These are phyloP conservation scores for Linyphia triangularis DNA, from an alignment of 2,888 invertebrate species.

Conservation along the genomic window DNA sequence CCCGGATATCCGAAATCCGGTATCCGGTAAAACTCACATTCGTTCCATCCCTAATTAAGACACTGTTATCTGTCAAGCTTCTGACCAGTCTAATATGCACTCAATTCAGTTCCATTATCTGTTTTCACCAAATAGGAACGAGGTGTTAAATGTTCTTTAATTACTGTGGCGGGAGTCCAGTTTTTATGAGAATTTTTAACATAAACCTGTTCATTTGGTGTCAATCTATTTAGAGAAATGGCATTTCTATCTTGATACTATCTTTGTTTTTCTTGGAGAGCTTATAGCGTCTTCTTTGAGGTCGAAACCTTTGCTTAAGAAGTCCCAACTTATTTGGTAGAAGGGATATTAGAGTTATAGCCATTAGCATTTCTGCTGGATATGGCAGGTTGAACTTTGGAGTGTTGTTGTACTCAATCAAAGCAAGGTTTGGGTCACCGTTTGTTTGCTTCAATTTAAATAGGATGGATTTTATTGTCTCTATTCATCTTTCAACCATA, in stretches of 20 bases:
- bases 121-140: neutral
- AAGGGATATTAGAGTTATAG: neutral
- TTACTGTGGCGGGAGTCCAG: neutral
- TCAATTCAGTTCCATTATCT: neutral
- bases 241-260: neutral
- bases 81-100: neutral
- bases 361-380: neutral
- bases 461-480: neutral
- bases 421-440: neutral
- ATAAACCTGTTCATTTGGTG: neutral
- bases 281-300: neutral
- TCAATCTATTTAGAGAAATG: neutral
- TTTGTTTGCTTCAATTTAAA: neutral
- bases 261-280: neutral
- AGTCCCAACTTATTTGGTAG: neutral
- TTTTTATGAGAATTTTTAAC: neutral
- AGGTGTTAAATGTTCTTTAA: neutral
- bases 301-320: neutral
- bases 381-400: neutral
- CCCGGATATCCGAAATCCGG: no score
- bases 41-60: no score
- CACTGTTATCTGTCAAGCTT: neutral
- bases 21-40: no score
- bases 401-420: neutral
- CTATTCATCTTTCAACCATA: neutral